Percentiles rank a stretch among this genome's conserved stretches.
Evolutionary conservation across 2,888 invertebrate genomes (phyloP).

Genomic region (Cactoblastis cactorum): DNA sequence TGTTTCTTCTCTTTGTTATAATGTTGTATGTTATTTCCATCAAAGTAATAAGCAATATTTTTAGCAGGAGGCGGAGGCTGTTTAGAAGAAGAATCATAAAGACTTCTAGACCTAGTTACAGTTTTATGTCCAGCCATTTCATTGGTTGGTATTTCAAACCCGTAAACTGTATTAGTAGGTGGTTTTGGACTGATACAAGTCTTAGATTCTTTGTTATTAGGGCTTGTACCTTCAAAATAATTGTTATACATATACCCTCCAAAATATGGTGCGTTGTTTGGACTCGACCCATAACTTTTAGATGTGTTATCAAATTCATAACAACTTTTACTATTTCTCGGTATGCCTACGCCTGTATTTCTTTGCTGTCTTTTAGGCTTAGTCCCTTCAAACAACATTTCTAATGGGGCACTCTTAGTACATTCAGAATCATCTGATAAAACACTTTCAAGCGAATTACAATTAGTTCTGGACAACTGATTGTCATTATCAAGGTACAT

Average conservation of each 20-base stretch:
- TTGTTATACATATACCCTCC: conserved; percentile 78
- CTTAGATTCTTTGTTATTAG: conserved; percentile 46
- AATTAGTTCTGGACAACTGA: conserved; percentile 82
- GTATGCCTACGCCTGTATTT: conserved; percentile 44
- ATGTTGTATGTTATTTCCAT: conserved; percentile 66
- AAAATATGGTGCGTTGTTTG: conserved; percentile 76
- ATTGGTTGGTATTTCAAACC: conserved; percentile 58
- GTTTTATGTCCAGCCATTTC: conserved; percentile 61
- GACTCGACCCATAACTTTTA: conserved; percentile 82
- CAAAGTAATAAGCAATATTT: conserved; percentile 75
- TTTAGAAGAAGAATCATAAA: conserved; percentile 63
- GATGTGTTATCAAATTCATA: conserved; percentile 76
- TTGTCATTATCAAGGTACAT: conserved; percentile 77
- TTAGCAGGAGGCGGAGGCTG: conserved; percentile 62
- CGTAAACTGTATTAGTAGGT: conserved; percentile 53
- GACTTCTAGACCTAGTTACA: conserved; percentile 67
- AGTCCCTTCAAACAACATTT: conserved; percentile 82
- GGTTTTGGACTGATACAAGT: conserved; percentile 37
- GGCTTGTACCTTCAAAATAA: conserved; percentile 48
- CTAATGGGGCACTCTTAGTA: conserved; percentile 88
- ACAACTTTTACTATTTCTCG: conserved; percentile 68
- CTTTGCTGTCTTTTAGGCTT: conserved; percentile 61
- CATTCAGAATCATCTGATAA: conserved; percentile 88
- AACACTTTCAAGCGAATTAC: conserved; percentile 89
- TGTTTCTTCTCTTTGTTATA: conserved; percentile 56